These are phyloP conservation scores for Rattus rattus DNA, from an alignment of 2,113 vertebrate species.

Conservation along the genomic window DNA sequence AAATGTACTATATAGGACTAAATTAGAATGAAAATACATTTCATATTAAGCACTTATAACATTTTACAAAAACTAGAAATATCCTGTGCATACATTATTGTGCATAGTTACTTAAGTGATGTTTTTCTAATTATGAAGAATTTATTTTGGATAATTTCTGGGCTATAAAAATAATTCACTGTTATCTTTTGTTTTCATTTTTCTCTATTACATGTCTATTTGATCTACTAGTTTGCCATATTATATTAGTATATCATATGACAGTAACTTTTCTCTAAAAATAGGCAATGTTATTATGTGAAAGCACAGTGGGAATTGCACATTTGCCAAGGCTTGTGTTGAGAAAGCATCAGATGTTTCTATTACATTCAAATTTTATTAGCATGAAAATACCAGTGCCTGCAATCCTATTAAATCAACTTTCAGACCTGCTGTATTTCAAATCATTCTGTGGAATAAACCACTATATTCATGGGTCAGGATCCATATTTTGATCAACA, in stretches of 20 bases:
- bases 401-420: background rate
- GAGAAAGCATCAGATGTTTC: background rate
- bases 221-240: background rate
- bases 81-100: background rate
- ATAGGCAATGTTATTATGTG: background rate
- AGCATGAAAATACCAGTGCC: background rate
- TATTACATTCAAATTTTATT: constrained; percentile 37
- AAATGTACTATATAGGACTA: background rate
- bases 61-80: background rate
- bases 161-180: background rate
- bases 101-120: background rate
- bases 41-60: background rate
- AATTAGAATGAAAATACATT: background rate
- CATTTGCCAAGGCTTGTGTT: background rate
- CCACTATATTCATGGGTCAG: background rate
- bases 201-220: background rate
- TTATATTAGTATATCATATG: background rate
- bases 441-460: constrained; percentile 30
- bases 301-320: background rate
- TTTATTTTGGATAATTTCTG: constrained; percentile 11
- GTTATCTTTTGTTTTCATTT: background rate
- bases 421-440: constrained; percentile 40
- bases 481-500: constrained; percentile 54
- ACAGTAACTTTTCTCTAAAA: background rate
- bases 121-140: background rate